phyloP scores from a whole-genome alignment of 1,140 invertebrate species.

The Monochamus saltuarius region DNA sequence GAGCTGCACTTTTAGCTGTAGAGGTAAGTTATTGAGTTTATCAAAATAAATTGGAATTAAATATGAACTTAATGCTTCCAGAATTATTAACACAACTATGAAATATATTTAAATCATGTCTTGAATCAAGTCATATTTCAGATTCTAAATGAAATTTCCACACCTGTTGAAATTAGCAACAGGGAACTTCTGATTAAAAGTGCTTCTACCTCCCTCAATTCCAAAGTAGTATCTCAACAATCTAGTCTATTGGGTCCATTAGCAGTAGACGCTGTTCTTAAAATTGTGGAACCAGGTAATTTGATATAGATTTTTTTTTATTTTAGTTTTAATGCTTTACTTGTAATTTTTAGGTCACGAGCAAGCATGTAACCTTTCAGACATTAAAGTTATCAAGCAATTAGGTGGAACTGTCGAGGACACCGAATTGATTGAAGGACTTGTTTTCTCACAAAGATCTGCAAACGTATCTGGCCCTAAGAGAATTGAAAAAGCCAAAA shows the following conservation, averaged over 20 bases:
- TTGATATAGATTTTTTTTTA: neutral
- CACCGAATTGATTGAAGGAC: slow-evolving; percentile 92
- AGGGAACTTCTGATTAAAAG: slow-evolving; percentile 87
- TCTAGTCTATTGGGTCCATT: slow-evolving; percentile 92
- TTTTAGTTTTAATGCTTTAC: too few relatives aligned
- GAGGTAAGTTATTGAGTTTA: slow-evolving; percentile 55
- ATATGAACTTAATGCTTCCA: too few relatives aligned
- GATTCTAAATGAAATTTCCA: slow-evolving; percentile 84
- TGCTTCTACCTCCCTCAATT: slow-evolving; percentile 96
- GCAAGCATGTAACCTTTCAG: slow-evolving; percentile 67
- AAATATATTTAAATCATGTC: too few relatives aligned
- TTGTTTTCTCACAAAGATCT: slow-evolving; percentile 90
- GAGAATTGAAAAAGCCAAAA: slow-evolving; percentile 95
- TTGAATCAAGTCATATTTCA: slow-evolving; percentile 37
- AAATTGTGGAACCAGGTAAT: slow-evolving; percentile 63
- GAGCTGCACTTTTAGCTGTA: slow-evolving; percentile 81
- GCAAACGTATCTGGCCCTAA: slow-evolving; percentile 90
- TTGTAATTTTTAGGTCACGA: slow-evolving; percentile 60
- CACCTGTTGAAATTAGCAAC: slow-evolving; percentile 84
- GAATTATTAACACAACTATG: too few relatives aligned
- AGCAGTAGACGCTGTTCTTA: slow-evolving; percentile 95
- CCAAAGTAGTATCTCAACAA: slow-evolving; percentile 99
- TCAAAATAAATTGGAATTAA: too few relatives aligned
- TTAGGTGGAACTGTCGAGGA: slow-evolving; percentile 98
- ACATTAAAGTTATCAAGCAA: slow-evolving; percentile 96